phyloP scores from a whole-genome alignment of 2,113 vertebrate species.

The Perognathus longimembris region DNA sequence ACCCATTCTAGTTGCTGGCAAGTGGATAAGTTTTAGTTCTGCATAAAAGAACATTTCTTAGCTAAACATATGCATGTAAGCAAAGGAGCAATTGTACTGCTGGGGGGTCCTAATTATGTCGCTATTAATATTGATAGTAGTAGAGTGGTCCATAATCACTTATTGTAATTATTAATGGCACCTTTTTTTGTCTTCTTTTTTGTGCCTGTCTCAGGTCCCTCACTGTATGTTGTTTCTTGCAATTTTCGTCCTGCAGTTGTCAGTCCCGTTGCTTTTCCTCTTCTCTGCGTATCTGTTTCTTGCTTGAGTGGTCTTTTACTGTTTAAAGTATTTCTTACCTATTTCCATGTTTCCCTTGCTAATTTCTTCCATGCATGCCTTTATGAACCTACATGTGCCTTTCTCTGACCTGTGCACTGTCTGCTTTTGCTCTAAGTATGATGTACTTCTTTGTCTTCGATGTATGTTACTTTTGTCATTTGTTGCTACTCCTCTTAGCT shows the following conservation, averaged over 20 bases:
- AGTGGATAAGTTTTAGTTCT: slow-evolving; percentile 29
- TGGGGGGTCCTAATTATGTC: not conserved
- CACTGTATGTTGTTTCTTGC: not conserved
- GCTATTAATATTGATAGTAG: not conserved
- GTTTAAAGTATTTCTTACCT: slow-evolving; percentile 3
- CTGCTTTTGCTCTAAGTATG: slow-evolving; percentile 22
- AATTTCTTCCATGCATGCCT: slow-evolving; percentile 48
- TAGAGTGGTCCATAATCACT: not conserved
- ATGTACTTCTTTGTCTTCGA: slow-evolving; percentile 37
- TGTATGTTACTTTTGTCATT: not conserved
- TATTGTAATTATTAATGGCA: slow-evolving; percentile 54
- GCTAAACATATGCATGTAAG: not conserved
- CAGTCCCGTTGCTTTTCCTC: slow-evolving; percentile 39
- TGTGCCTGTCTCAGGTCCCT: not conserved
- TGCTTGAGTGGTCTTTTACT: slow-evolving; percentile 27
- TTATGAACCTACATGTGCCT: not conserved
- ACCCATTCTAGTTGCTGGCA: not conserved
- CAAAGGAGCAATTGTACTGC: not conserved
- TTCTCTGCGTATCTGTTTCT: slow-evolving; percentile 44
- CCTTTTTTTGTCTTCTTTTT: slow-evolving; percentile 34
- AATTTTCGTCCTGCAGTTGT: not conserved
- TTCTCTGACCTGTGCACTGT: not conserved
- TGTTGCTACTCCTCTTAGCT: slow-evolving; percentile 50
- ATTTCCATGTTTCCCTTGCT: slow-evolving; percentile 3
- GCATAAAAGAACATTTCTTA: not conserved